These are phyloP conservation scores for Dynastes tityus DNA, from an alignment of 2,888 invertebrate genomes.

Conservation along the genomic window DNA sequence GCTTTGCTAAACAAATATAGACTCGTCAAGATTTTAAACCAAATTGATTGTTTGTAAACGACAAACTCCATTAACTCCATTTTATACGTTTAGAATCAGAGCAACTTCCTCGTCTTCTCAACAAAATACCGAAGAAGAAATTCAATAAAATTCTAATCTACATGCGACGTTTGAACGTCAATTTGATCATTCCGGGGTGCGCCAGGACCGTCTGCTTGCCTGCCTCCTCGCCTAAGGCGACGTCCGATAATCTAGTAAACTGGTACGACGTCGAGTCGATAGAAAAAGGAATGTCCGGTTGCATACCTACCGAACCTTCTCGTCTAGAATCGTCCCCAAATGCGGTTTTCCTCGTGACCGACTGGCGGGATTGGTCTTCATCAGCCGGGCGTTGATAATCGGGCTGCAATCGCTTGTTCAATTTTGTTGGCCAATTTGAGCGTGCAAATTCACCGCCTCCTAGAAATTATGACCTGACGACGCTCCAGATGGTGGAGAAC, in stretches of 20 bases:
- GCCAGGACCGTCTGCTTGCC: not conserved
- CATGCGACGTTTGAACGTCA: slow-evolving; percentile 26
- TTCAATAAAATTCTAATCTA: slow-evolving; percentile 20
- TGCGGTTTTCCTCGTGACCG: slow-evolving; percentile 14
- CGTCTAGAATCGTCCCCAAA: not conserved
- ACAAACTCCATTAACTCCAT: not conserved
- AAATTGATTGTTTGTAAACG: too few relatives aligned
- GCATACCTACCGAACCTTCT: not conserved
- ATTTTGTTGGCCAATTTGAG: slow-evolving; percentile 23
- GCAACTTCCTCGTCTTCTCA: not conserved
- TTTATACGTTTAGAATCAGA: slow-evolving; percentile 5
- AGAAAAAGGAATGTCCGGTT: not conserved
- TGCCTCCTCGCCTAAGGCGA: slow-evolving; percentile 6
- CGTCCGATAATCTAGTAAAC: slow-evolving; percentile 32
- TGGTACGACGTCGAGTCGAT: slow-evolving; percentile 2
- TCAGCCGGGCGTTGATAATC: slow-evolving; percentile 8
- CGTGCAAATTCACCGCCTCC: slow-evolving; percentile 2
- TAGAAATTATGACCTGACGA: slow-evolving; percentile 11
- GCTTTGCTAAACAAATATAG: too few relatives aligned
- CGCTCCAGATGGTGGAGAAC: not conserved
- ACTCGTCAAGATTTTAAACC: too few relatives aligned
- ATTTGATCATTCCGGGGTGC: not conserved
- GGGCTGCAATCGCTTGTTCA: not conserved
- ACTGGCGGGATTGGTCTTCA: slow-evolving; percentile 5
- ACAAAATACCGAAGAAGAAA: slow-evolving; percentile 9